A percentile compares a stretch with the other conserved stretches of the same genome.
These are phyloP conservation scores for Artibeus lituratus DNA, from an alignment of 2,797 vertebrate genomes.

Conservation along the genomic window DNA sequence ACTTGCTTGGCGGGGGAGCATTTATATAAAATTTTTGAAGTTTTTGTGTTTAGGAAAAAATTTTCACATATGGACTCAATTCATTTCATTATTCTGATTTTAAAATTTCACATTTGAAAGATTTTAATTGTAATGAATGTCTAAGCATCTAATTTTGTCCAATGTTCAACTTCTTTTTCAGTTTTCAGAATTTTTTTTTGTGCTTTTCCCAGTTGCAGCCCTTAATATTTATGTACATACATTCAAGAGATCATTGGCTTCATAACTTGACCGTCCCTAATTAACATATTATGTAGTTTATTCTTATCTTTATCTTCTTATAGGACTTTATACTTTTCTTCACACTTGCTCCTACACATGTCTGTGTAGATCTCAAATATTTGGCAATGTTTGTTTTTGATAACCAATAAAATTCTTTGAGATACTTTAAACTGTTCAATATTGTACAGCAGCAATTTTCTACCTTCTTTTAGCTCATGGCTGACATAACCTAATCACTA, in stretches of 20 bases:
- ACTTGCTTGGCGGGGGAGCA: not conserved
- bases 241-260: not conserved
- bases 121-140: not conserved
- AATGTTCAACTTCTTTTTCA: not conserved
- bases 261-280: not conserved
- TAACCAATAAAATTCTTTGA: not conserved
- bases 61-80: not conserved
- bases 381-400: not conserved
- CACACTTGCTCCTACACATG: not conserved
- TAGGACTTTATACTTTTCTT: not conserved
- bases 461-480: not conserved
- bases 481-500: too few species aligned
- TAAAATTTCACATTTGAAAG: not conserved
- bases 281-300: not conserved
- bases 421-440: not conserved
- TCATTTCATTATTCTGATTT: not conserved
- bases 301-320: not conserved
- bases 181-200: not conserved
- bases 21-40: not conserved
- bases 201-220: not conserved
- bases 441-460: not conserved
- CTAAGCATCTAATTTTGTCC: not conserved
- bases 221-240: not conserved
- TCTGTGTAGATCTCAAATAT: not conserved
- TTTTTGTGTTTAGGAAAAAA: not conserved